Percentiles rank a stretch among this genome's conserved stretches.
Evolutionary conservation across 2,888 invertebrate species (phyloP).

Genomic region (Rhagonycha lutea): DNA sequence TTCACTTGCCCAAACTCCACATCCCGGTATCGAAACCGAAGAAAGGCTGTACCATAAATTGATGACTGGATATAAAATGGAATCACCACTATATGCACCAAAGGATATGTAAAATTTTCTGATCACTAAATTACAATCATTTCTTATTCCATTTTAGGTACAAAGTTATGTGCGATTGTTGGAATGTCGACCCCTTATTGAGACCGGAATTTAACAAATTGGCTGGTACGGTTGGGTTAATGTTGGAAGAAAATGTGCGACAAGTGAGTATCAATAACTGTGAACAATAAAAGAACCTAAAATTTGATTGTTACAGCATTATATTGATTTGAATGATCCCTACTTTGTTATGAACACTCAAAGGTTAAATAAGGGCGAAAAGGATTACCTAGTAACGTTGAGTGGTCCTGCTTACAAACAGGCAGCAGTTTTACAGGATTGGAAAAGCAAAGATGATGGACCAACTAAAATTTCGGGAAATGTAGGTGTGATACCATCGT

Average conservation of each 20-base stretch:
- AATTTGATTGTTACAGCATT: neutral
- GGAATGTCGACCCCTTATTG: neutral
- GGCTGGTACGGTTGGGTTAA: neutral
- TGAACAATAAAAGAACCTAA: neutral
- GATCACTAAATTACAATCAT: neutral
- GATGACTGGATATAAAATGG: neutral
- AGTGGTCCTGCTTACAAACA: neutral
- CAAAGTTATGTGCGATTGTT: neutral
- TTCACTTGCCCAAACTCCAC: conserved; percentile 74
- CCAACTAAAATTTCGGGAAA: no score
- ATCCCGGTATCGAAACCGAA: neutral
- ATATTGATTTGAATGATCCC: neutral
- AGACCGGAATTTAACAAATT: neutral
- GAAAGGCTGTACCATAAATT: neutral
- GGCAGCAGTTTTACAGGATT: no score
- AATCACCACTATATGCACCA: neutral
- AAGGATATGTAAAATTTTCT: conserved; percentile 40
- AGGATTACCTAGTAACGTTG: neutral
- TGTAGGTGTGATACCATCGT: no score
- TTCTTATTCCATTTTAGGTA: conserved; percentile 53
- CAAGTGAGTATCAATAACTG: neutral
- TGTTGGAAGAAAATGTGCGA: neutral
- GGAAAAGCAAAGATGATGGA: no score
- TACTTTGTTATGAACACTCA: neutral
- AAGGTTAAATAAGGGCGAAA: neutral